Conservation (phyloP, 2,888 invertebrate species). For the Copidosoma aretas region DNA sequence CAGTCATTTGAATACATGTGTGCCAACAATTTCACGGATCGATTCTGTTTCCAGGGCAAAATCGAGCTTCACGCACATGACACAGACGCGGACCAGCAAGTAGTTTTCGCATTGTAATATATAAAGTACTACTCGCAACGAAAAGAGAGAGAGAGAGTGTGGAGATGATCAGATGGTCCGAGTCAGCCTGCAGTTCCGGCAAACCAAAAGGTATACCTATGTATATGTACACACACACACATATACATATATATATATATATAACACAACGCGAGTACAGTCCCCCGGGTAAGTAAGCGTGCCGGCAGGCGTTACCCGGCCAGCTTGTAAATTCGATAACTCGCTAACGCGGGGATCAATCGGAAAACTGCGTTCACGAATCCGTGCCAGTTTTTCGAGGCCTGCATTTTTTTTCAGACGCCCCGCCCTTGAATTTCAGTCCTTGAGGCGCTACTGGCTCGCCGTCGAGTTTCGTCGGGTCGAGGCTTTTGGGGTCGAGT, state of each 20-base stretch:
- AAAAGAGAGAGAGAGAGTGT: not conserved
- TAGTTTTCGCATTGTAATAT: not conserved
- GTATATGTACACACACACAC: not conserved
- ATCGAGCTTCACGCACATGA: too few species aligned
- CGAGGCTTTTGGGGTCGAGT: not conserved
- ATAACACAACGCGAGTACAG: conserved; percentile 10
- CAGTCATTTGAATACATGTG: too few species aligned
- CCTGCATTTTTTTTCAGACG: conserved; percentile 53
- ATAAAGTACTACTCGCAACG: not conserved
- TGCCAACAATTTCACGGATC: conserved; percentile 19
- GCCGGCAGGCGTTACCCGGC: not conserved
- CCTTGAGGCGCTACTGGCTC: not conserved
- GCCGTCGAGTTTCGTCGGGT: not conserved
- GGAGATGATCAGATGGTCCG: conserved; percentile 28
- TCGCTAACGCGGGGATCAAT: conserved; percentile 31
- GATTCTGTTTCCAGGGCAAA: conserved; percentile 19
- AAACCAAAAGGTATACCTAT: conserved; percentile 18
- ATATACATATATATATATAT: too few species aligned
- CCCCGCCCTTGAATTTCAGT: conserved; percentile 47
- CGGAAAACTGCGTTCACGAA: conserved; percentile 47
- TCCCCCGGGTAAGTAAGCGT: conserved; percentile 10
- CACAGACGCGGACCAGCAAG: too few species aligned
- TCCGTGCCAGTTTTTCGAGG: conserved; percentile 51
- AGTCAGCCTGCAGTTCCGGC: conserved; percentile 11
- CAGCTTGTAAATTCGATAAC: conserved; percentile 44